Base-by-base conservation (phyloP, 53 echinoderm and acorn worm genomes). In the Pentamera pediparva region DNA sequence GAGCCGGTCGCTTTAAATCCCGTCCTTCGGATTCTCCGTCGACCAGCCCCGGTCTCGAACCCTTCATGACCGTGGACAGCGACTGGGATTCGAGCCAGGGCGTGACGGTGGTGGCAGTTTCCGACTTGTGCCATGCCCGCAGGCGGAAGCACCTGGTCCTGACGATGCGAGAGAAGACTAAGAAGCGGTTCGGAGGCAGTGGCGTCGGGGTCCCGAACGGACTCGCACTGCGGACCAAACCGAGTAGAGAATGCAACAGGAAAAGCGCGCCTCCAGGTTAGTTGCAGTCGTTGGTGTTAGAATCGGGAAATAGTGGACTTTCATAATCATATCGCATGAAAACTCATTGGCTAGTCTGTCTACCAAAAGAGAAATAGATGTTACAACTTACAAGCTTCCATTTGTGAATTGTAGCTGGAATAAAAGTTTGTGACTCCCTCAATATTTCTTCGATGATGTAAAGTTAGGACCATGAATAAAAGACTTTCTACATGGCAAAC, bases 161-260 rank as follows among this genome's bases (percentile, higher is more conserved):
- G 41, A 67, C 67, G 17, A 67, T 67, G 67, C 39, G 67, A 67
- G 67, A 67, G 45, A 67, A 67, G 45, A 67, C 67, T 5, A 67
- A 67, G 39, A 67, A 67, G 67, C 45, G 67, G 18, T 67, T 40
- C 45, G 45, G 31, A 27, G 47, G 13, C 47, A 39, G 38, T 40
- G 67, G 43, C 29, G 27, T 67, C n/a, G n/a, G n/a, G n/a, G n/a
- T n/a, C n/a, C n/a, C n/a, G 22, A 67, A 43, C 18, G 41, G 40
- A 13, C 39, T 43, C 18, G 45, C 45, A 47, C 38, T 47, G 3
- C 41, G 43, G 30, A 28, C 45, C 18, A 67, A 67, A 41, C 67
- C 67, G 30, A n/a, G n/a, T n/a, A 39, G 25, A 38, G 67, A 67
- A 6, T 67, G 30, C 28, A 67, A 67, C 30, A 67, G 67, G 17